Percentiles rank a stretch among this genome's conserved stretches.
These are phyloP conservation scores for Enteromius radiatus DNA, from an alignment of 2,797 vertebrate genomes.

Conservation along the genomic window DNA sequence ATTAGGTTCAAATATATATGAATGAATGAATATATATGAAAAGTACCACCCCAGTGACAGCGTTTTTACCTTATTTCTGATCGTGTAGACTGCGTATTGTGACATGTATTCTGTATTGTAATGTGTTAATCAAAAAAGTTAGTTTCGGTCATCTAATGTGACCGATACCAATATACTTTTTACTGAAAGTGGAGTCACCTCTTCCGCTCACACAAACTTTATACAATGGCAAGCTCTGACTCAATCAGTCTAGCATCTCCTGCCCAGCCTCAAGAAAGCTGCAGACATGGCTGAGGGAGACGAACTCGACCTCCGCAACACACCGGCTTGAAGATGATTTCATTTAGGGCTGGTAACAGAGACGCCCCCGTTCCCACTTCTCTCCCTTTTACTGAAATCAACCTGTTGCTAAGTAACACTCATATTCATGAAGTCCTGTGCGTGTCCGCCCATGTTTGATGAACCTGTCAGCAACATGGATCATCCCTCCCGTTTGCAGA, in stretches of 20 bases:
- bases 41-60: too few relatives aligned
- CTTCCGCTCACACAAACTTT: constrained; percentile 22
- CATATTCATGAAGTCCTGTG: constrained; percentile 21
- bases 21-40: too few relatives aligned
- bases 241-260: constrained; percentile 30
- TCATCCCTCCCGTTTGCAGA: constrained; percentile 19
- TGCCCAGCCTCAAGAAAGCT: not conserved
- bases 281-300: not conserved
- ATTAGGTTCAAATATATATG: too few relatives aligned
- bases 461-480: constrained; percentile 7
- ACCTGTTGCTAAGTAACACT: constrained; percentile 49
- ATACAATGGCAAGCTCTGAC: not conserved
- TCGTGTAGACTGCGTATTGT: not conserved
- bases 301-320: not conserved
- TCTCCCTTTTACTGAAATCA: constrained; percentile 4
- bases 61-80: too few relatives aligned
- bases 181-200: constrained; percentile 58
- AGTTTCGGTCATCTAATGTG: not conserved
- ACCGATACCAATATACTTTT: not conserved
- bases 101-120: not conserved
- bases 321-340: constrained; percentile 6
- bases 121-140: not conserved
- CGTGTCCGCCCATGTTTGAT: constrained; percentile 40
- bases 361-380: not conserved
- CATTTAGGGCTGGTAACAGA: constrained; percentile 16